Percentiles rank a stretch among this genome's conserved stretches.
phyloP scores from a whole-genome alignment of 2,113 vertebrate genomes.

The Antennarius striatus region DNA sequence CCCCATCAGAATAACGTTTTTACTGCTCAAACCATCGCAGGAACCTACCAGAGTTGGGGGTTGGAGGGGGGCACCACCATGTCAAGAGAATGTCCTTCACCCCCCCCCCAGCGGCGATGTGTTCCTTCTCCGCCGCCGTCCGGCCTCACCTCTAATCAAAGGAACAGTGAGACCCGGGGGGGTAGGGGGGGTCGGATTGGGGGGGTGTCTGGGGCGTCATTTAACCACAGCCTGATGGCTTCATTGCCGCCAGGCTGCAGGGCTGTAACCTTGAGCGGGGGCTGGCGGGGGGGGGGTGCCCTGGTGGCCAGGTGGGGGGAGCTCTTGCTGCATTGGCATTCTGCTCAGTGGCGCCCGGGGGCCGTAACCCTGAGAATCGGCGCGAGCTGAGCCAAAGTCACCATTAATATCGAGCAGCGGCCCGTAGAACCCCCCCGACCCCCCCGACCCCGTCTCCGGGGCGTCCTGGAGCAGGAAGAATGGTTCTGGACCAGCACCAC shows the following conservation, averaged over 20 bases:
- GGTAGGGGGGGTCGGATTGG: conserved; percentile 55
- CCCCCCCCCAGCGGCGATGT: too few species aligned
- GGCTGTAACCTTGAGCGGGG: conserved; percentile 77
- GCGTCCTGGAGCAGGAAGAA: conserved; percentile 68
- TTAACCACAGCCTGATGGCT: conserved; percentile 73
- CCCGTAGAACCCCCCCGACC: conserved; percentile 69
- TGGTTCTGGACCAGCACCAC: conserved; percentile 72
- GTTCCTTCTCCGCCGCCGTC: conserved; percentile 25
- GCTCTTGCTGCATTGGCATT: conserved; percentile 73
- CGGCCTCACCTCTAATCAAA: conserved; percentile 61
- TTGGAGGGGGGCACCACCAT: conserved; percentile 34
- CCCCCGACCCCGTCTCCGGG: conserved; percentile 75
- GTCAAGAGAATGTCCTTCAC: too few species aligned
- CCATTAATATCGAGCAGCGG: conserved; percentile 80
- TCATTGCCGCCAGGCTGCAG: conserved; percentile 63
- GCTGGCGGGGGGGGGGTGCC: conserved; percentile 65
- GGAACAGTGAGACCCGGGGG: conserved; percentile 35
- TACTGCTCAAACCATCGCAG: conserved; percentile 70
- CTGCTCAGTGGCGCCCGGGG: conserved; percentile 75
- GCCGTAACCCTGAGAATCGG: conserved; percentile 81
- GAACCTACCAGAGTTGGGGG: conserved; percentile 68
- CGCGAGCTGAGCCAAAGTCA: conserved; percentile 80
- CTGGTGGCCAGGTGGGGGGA: conserved; percentile 68
- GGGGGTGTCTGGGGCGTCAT: conserved; percentile 65
- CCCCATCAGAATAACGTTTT: conserved; percentile 75